A percentile compares a stretch with the other conserved stretches of the same genome.
Conservation (phyloP, 2,797 vertebrate genomes). For the Threskiornis aethiopicus region DNA sequence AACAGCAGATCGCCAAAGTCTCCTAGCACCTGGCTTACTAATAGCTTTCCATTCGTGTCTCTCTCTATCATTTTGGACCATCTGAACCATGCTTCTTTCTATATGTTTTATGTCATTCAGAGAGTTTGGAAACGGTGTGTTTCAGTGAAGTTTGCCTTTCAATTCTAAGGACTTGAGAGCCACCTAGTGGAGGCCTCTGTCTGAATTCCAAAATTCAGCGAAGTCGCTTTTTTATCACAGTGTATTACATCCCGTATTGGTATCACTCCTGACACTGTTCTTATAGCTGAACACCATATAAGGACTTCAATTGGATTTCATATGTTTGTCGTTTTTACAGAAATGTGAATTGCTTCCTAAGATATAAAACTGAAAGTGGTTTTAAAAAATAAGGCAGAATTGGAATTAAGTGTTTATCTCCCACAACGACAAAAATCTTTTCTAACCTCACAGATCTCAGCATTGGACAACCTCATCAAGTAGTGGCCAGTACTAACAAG, state of each 20-base stretch:
- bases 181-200: slow-evolving; percentile 13
- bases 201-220: neutral
- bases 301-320: neutral
- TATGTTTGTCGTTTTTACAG: neutral
- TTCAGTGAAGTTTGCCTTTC: neutral
- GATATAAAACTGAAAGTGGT: neutral
- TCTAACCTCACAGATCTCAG: neutral
- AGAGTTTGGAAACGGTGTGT: neutral
- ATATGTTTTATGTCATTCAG: neutral
- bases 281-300: neutral
- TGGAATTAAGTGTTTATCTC: neutral
- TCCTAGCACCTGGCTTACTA: neutral
- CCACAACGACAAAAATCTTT: neutral
- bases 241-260: neutral
- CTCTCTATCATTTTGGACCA: neutral
- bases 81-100: neutral
- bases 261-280: rapidly evolving
- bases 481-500: neutral
- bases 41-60: neutral
- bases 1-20: neutral
- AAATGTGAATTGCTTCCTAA: neutral
- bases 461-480: neutral
- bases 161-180: neutral
- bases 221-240: neutral
- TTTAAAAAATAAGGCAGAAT: neutral